A percentile compares a stretch with the other conserved stretches of the same genome.
Evolutionary conservation across 2,888 invertebrate species (phyloP).

Genomic region (Plutella xylostella): DNA sequence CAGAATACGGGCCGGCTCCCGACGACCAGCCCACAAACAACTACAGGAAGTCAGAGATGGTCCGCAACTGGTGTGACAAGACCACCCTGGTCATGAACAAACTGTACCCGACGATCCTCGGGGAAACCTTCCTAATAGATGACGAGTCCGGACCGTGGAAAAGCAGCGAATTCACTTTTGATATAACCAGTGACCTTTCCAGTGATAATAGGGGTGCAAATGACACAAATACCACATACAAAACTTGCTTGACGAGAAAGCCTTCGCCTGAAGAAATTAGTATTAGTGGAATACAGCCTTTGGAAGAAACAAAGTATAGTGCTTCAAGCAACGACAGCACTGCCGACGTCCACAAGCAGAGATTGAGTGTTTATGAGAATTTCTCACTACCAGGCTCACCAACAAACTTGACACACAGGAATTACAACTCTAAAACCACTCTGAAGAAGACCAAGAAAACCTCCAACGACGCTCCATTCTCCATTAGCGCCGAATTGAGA

Average conservation of each 20-base stretch:
- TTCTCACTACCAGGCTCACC: constrained; percentile 58
- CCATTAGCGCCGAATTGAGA: not conserved
- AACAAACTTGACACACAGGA: constrained; percentile 42
- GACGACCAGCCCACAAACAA: constrained; percentile 34
- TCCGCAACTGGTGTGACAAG: constrained; percentile 57
- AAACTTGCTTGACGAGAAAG: constrained; percentile 40
- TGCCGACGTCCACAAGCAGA: constrained; percentile 21
- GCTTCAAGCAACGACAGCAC: constrained; percentile 16
- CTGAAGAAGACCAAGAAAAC: constrained; percentile 30
- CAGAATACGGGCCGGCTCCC: constrained; percentile 63
- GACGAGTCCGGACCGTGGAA: constrained; percentile 39
- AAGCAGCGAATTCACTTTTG: constrained; percentile 24
- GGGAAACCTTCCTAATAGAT: constrained; percentile 46
- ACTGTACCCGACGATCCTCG: constrained; percentile 53
- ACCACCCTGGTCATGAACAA: constrained; percentile 50
- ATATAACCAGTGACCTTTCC: constrained; percentile 36
- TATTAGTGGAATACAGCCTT: constrained; percentile 41
- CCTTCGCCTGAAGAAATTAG: constrained; percentile 24
- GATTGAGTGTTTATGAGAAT: constrained; percentile 48
- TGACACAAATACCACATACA: constrained; percentile 37
- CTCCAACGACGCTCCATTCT: constrained; percentile 13
- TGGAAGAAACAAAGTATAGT: constrained; percentile 34
- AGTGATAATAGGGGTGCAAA: constrained; percentile 22
- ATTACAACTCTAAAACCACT: constrained; percentile 47
- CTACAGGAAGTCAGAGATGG: constrained; percentile 46